A percentile compares a stretch with the other conserved stretches of the same genome.
Conservation (phyloP, 2,888 invertebrate genomes). For the Drosophila infuscata region DNA sequence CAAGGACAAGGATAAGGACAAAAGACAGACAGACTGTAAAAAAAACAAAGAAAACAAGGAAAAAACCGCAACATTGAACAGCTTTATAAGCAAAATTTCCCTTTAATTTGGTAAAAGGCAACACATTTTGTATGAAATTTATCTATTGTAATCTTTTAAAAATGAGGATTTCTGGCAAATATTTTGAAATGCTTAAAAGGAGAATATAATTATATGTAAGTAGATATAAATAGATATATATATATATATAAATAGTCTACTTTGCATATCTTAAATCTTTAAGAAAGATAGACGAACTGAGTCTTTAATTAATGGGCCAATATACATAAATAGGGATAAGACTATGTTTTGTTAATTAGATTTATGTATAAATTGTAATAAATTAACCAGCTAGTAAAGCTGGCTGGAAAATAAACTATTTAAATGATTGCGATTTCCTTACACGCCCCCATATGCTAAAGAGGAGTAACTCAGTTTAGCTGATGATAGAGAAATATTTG, state of each 20-base stretch:
- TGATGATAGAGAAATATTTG: conserved; percentile 55
- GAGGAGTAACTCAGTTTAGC: conserved; percentile 51
- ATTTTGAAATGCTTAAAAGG: neutral
- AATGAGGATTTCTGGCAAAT: neutral
- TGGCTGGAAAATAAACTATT: neutral
- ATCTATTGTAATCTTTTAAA: neutral
- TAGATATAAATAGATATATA: neutral
- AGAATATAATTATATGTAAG: neutral
- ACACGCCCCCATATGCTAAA: conserved; percentile 37
- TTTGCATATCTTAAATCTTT: neutral
- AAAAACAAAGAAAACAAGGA: conserved; percentile 1
- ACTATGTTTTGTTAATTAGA: neutral
- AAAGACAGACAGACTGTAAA: neutral
- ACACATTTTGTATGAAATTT: neutral
- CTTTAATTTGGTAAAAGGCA: neutral
- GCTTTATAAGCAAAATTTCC: neutral
- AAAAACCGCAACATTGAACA: neutral
- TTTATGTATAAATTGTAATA: neutral
- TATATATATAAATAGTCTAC: neutral
- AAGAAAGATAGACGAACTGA: neutral
- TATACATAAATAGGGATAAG: neutral
- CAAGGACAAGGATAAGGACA: conserved; percentile 23
- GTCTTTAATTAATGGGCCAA: neutral
- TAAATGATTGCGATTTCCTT: conserved; percentile 2
- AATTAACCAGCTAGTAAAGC: neutral